Base-by-base conservation (phyloP, 2,797 vertebrate species). In the Enteromius paludinosus region DNA sequence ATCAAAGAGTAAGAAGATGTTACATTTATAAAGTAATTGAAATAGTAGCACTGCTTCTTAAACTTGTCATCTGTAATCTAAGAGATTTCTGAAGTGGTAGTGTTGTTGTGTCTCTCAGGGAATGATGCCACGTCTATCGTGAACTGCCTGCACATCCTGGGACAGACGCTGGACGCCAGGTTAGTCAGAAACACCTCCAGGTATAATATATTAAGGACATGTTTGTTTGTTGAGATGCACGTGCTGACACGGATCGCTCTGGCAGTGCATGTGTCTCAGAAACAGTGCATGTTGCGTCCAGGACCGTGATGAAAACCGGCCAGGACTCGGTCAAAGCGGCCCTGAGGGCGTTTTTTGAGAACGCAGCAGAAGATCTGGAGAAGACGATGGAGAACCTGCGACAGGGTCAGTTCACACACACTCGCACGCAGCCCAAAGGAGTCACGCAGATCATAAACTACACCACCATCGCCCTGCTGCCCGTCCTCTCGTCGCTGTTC, bases 381-480 rank as follows among this genome's bases (percentile, higher is more conserved):
- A 95, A 96, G 90, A 98, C 97, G 0, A 92, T 96, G 91, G 97
- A 97, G 87, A 99, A 99, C 88, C 95, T 99, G 52, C 96, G 96
- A 69, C 95, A 96, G 59, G 97, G 97, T 84, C 97, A 98, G 90
- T 99, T 98, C 91, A 97, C 97, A 0, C 97, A 99, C 91, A 96
- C 95, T 74, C 92, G 96, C 54, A 94, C 87, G 78, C 97, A 97
- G 73, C 97, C 96, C 1, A 93, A 93, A 69, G 97, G 97, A 0
- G 95, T 97, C 78, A 98, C 97, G 5, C 97, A 98, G 90, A 97
- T 98, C 89, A 98, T 99, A 93, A 99, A 98, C 93, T 98, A 98
- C 87, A 98, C 97, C 56, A 98, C 97, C 0, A 95, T 97, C 45
- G 97, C 97, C 2, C 94, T 98, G 64, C 92, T 99, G 78, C 97